A percentile compares a stretch with the other conserved stretches of the same genome.
Conservation (phyloP, 2,888 invertebrate species). For the Catocala sponsa region DNA sequence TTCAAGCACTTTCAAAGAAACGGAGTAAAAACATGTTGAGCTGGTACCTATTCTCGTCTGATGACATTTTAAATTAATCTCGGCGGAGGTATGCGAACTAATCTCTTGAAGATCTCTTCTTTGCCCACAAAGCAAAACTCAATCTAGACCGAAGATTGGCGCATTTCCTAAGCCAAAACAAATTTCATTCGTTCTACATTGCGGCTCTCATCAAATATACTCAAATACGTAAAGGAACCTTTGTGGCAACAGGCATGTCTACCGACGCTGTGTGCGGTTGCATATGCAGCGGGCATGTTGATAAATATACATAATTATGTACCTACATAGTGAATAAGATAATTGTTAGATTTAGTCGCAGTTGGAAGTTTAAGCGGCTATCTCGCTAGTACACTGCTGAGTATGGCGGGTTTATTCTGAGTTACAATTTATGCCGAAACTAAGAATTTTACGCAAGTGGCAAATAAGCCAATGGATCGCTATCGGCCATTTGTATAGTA, state of each 20-base stretch:
- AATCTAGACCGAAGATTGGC: constrained; percentile 48
- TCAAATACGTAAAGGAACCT: constrained; percentile 59
- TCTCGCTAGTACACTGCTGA: too few relatives aligned
- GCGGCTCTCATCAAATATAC: constrained; percentile 49
- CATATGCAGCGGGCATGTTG: constrained; percentile 25
- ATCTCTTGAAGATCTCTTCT: constrained; percentile 39
- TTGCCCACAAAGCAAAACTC: constrained; percentile 54
- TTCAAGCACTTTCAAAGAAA: not conserved
- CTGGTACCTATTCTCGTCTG: not conserved
- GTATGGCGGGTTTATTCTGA: too few relatives aligned
- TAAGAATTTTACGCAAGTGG: too few relatives aligned
- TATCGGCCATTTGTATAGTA: too few relatives aligned
- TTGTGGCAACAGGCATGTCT: constrained; percentile 57
- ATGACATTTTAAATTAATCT: constrained; percentile 44
- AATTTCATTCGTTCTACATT: constrained; percentile 48
- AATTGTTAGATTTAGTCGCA: too few relatives aligned
- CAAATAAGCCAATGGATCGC: too few relatives aligned
- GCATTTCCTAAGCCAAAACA: constrained; percentile 58
- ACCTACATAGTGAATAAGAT: not conserved
- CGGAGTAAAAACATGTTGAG: constrained; percentile 6
- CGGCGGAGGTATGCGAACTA: constrained; percentile 27
- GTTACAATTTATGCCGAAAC: too few relatives aligned
- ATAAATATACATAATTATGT: not conserved
- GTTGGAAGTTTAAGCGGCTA: too few relatives aligned
- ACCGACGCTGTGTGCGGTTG: constrained; percentile 21